Conservation (phyloP, 2,888 invertebrate species). For the Schizaphis graminum region DNA sequence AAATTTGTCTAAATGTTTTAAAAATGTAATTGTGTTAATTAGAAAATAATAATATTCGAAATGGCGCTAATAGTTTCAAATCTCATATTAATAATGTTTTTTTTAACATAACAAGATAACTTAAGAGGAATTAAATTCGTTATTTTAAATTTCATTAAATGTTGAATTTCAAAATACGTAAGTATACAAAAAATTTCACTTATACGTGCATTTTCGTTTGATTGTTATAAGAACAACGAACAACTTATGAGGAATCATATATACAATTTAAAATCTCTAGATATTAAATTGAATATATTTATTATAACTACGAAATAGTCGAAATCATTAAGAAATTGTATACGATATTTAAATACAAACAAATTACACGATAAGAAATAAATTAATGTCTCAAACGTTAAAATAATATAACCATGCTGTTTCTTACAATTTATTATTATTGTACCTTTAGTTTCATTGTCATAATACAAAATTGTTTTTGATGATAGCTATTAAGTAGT, state of each 20-base stretch:
- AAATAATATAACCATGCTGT: not conserved
- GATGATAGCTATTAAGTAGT: not conserved
- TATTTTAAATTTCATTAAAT: not conserved
- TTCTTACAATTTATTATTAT: not conserved
- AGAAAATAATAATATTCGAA: not conserved
- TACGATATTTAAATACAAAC: not conserved
- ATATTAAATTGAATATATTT: not conserved
- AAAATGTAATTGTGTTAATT: not conserved
- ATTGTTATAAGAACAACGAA: not conserved
- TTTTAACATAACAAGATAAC: not conserved
- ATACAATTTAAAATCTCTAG: not conserved
- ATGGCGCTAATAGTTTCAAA: not conserved
- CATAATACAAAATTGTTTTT: not conserved
- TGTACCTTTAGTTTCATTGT: not conserved
- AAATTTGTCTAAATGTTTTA: not conserved
- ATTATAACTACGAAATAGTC: not conserved
- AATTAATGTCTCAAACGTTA: not conserved
- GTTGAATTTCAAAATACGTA: too few relatives aligned
- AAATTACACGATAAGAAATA: not conserved
- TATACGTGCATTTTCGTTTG: not conserved
- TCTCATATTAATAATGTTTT: not conserved
- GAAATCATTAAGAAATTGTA: not conserved
- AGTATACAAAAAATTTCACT: not conserved
- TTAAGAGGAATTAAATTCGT: not conserved
- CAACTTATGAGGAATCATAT: not conserved